phyloP scores from a whole-genome alignment of 2,113 vertebrate species.

The Cavia aperea region DNA sequence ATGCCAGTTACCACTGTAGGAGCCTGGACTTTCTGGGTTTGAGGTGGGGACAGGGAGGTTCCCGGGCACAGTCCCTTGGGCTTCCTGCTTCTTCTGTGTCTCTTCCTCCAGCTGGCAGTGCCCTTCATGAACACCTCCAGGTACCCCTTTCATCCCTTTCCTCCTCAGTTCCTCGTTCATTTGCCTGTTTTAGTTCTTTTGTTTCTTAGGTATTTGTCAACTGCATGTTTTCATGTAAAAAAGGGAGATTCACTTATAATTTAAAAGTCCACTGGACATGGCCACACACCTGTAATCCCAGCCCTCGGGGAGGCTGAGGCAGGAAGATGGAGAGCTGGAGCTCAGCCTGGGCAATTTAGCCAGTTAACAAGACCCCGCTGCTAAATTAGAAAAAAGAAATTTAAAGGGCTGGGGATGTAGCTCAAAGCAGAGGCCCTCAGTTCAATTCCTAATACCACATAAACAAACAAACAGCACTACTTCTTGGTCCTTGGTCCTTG shows the following conservation, averaged over 20 bases:
- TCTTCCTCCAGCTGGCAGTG: rapidly evolving
- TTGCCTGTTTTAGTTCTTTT: background rate
- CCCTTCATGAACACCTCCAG: background rate
- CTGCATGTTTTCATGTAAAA: background rate
- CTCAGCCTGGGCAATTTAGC: background rate
- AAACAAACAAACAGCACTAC: background rate
- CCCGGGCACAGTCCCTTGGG: too few relatives aligned
- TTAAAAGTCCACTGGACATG: background rate
- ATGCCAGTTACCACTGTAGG: background rate
- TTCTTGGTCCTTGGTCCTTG: background rate
- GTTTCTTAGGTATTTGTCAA: background rate
- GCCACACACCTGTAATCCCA: background rate
- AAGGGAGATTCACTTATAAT: background rate
- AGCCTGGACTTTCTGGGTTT: slow-evolving; percentile 8
- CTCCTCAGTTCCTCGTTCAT: background rate
- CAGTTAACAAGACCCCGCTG: background rate
- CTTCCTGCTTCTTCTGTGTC: background rate
- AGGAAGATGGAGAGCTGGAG: background rate
- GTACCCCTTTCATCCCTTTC: background rate
- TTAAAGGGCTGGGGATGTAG: background rate
- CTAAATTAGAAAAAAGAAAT: background rate
- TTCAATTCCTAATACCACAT: background rate
- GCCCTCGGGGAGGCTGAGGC: background rate
- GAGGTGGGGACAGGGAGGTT: background rate
- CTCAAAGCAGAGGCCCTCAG: background rate